A percentile compares a stretch with the other conserved stretches of the same genome.
Conservation (phyloP, 2,888 invertebrate species). For the Synanthedon formicaeformis region DNA sequence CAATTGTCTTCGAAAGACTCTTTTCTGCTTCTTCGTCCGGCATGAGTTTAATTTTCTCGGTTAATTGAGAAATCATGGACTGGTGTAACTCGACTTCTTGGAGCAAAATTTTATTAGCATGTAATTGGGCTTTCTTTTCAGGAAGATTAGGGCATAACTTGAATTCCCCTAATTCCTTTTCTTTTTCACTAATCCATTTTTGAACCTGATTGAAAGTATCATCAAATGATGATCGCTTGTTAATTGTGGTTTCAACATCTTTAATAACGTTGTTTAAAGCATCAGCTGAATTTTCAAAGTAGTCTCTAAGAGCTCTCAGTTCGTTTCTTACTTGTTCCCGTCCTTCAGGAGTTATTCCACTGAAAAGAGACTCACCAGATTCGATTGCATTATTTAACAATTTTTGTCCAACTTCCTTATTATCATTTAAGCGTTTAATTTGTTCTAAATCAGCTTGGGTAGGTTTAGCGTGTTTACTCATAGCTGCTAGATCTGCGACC, state of each 20-base stretch:
- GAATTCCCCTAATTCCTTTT: constrained; percentile 77
- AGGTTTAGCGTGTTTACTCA: constrained; percentile 82
- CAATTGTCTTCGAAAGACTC: constrained; percentile 79
- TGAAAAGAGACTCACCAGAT: constrained; percentile 88
- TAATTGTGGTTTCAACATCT: constrained; percentile 87
- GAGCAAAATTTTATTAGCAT: constrained; percentile 81
- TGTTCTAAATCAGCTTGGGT: constrained; percentile 81
- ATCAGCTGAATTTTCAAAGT: constrained; percentile 87
- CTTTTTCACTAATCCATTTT: constrained; percentile 86
- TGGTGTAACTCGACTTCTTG: constrained; percentile 91
- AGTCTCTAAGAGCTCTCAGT: constrained; percentile 81
- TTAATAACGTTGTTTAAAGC: constrained; percentile 87
- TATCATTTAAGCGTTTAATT: constrained; percentile 77
- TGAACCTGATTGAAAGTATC: constrained; percentile 90
- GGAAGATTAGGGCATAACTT: constrained; percentile 83
- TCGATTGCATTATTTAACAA: constrained; percentile 85
- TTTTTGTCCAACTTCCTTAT: constrained; percentile 83
- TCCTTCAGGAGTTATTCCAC: constrained; percentile 87
- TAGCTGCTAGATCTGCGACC: constrained; percentile 78
- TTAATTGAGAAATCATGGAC: constrained; percentile 84
- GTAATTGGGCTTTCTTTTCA: constrained; percentile 89
- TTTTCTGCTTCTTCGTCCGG: constrained; percentile 84
- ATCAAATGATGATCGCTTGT: constrained; percentile 93
- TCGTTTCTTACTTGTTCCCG: constrained; percentile 87
- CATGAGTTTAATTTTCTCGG: constrained; percentile 83